Conservation (phyloP, 1,140 invertebrate genomes). For the Danaus plexippus region DNA sequence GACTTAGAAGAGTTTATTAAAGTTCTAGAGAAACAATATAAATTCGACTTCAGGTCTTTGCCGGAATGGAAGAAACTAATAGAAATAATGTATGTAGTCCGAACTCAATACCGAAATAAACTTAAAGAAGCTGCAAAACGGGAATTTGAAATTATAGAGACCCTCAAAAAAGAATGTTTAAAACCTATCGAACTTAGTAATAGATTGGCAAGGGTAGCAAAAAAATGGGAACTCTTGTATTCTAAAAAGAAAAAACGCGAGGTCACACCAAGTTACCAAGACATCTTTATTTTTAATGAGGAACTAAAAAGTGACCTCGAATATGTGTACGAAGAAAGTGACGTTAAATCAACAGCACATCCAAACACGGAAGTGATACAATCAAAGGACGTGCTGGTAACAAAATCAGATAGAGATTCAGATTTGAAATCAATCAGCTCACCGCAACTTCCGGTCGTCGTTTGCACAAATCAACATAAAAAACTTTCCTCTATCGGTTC, state of each 20-base stretch:
- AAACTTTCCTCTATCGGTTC: constrained; percentile 32
- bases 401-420: constrained; percentile 10
- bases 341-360: constrained; percentile 27
- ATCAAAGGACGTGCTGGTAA: constrained; percentile 15
- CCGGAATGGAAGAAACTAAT: constrained; percentile 44
- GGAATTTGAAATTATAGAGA: constrained; percentile 43
- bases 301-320: constrained; percentile 10
- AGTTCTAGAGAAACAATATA: constrained; percentile 37
- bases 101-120: constrained; percentile 34
- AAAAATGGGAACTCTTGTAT: constrained; percentile 34
- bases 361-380: constrained; percentile 41
- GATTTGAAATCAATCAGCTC: constrained; percentile 21
- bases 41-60: constrained; percentile 41
- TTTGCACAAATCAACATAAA: constrained; percentile 41
- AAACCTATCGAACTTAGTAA: constrained; percentile 47
- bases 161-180: constrained; percentile 36
- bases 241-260: constrained; percentile 15
- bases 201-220: constrained; percentile 36
- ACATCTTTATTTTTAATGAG: constrained; percentile 8
- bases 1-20: constrained; percentile 36
- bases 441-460: constrained; percentile 26
- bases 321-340: constrained; percentile 14
- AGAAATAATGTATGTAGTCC: constrained; percentile 27
- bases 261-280: constrained; percentile 11
- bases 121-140: constrained; percentile 31